Conservation (phyloP, 2,797 vertebrate genomes). For the Psittacula derbiana region DNA sequence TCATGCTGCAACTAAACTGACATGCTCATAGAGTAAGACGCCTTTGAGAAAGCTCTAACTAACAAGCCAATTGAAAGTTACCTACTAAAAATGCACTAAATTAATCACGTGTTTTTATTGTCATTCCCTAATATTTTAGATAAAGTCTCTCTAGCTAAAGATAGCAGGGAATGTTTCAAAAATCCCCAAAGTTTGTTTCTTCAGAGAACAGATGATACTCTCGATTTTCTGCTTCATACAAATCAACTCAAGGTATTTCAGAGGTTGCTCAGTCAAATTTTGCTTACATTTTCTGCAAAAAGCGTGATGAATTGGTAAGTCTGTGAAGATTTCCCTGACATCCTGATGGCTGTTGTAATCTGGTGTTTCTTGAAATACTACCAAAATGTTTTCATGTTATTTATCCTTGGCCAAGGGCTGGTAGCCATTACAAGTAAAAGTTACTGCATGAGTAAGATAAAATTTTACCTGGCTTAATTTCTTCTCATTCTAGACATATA, state of each 20-base stretch:
- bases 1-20: background rate
- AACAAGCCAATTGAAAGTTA: background rate
- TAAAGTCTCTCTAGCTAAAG: background rate
- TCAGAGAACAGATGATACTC: background rate
- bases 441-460: background rate
- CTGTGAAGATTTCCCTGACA: background rate
- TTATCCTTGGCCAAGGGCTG: background rate
- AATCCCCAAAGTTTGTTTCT: background rate
- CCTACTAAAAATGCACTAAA: background rate
- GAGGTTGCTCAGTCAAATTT: background rate
- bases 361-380: background rate
- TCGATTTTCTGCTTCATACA: background rate
- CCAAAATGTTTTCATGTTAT: background rate
- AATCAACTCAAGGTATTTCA: background rate
- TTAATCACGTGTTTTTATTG: background rate
- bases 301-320: background rate
- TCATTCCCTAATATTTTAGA: background rate
- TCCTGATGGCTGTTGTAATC: background rate
- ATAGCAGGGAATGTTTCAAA: background rate
- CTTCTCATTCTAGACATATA: background rate
- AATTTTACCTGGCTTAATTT: background rate
- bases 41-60: background rate
- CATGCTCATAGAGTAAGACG: background rate
- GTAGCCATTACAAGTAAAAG: background rate
- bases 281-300: background rate